Evolutionary conservation across 2,113 vertebrate species (phyloP).

Genomic region (Ictidomys tridecemlineatus): DNA sequence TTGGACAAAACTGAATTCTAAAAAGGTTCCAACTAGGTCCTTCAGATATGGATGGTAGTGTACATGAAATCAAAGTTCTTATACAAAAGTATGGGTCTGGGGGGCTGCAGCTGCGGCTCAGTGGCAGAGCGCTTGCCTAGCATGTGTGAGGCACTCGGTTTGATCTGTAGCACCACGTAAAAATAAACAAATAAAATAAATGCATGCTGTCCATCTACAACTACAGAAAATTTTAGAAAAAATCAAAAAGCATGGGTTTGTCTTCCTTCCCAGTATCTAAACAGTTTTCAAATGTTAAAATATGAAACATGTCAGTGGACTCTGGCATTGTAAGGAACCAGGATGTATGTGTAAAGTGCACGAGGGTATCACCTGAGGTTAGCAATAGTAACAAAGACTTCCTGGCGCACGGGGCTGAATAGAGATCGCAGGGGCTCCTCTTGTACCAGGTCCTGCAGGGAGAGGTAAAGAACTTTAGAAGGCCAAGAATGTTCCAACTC

Average conservation of each 20-base stretch:
- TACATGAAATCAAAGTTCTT: slow-evolving; percentile 11
- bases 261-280: not conserved
- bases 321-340: slow-evolving; percentile 18
- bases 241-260: not conserved
- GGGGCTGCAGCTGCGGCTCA: no score
- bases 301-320: not conserved
- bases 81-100: not conserved
- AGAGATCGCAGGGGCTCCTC: slow-evolving; percentile 58
- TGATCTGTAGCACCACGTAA: no score
- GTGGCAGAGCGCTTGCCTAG: no score
- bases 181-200: no score
- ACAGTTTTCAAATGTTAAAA: slow-evolving; percentile 29
- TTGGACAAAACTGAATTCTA: not conserved
- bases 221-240: no score
- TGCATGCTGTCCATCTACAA: no score
- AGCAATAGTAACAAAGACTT: slow-evolving; percentile 72
- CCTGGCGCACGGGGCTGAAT: slow-evolving; percentile 59
- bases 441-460: slow-evolving; percentile 69
- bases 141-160: no score
- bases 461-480: slow-evolving; percentile 38
- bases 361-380: slow-evolving; percentile 72
- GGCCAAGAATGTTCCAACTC: not conserved
- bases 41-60: not conserved
- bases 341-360: not conserved
- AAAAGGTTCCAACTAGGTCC: slow-evolving; percentile 15